Evolutionary conservation across 2,797 vertebrate genomes (phyloP), one percentile per base, ranked within the genome.

Genomic region (Cyclura pinguis): DNA sequence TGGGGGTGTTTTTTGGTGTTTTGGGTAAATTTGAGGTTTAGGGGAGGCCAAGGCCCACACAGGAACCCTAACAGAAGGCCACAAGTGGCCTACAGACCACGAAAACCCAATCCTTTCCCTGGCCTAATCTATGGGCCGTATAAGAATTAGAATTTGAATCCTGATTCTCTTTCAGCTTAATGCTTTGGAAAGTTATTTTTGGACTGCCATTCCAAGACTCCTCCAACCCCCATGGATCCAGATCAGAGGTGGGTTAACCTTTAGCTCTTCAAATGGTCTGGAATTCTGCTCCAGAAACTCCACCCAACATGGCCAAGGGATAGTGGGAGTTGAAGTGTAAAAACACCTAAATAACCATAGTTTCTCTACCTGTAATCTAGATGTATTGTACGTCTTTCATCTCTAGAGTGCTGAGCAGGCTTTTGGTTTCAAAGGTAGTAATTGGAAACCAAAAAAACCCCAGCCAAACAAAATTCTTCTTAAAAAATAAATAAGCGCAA

Each of bases 401-500:
- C 10, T 18, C 32, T 9, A 24, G 0, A 0, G 32, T 27, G 67
- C 72, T 87, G 9, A 87, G 88, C 64, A 2, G 84, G 59, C n/a
- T 20, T 89, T 82, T 86, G 9, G 24, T 69, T 85, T 38, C n/a
- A 73, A 89, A 12, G 38, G 91, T 80, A 62, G 85, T 32, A 85
- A 69, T 69, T 20, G 80, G 50, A 69, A 69, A 13, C 29, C 20
- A 84, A 47, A 47, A 47, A 3, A 47, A 47, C 42, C 42, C 42
- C 42, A 47, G 4, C 42, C 2, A 47, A 47, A 47, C 4, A 47
- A 47, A 47, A 47, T 4, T 47, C 42, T 47, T 47, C 3, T 47
- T 47, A 47, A 32, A 85, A 94, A 90, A 93, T 88, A 64, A 82
- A 20, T 77, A 84, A 76, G 38, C 50, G 64, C 89, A 62, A 22